Evolutionary conservation across 2,797 vertebrate genomes (phyloP).

Genomic region (Menidia menidia): DNA sequence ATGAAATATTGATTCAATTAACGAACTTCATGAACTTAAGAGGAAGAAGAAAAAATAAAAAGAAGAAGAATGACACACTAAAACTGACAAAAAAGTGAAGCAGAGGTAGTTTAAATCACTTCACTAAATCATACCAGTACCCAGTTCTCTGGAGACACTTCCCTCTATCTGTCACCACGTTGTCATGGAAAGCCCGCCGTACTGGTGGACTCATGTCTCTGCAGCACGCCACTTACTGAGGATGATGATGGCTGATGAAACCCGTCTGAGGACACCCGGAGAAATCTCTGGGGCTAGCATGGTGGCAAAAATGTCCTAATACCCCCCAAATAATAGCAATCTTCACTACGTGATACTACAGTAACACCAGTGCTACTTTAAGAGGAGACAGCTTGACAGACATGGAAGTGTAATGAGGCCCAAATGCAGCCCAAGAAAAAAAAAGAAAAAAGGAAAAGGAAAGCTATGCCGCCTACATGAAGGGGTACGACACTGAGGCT

Average conservation of each 20-base stretch:
- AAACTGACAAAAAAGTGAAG: neutral
- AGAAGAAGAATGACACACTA: neutral
- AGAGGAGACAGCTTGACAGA: conserved; percentile 5
- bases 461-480: conserved; percentile 54
- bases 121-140: neutral
- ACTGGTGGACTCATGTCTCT: conserved; percentile 1
- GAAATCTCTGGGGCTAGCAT: conserved; percentile 70
- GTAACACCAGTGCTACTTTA: conserved; percentile 14
- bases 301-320: conserved; percentile 12
- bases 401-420: conserved; percentile 19
- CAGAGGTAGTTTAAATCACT: neutral
- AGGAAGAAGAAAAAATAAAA: neutral
- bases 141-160: neutral
- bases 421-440: conserved; percentile 55
- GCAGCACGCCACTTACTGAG: conserved; percentile 70
- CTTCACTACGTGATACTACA: neutral
- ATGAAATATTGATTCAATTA: neutral
- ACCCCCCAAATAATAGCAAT: conserved; percentile 2
- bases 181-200: conserved; percentile 17
- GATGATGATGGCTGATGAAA: conserved; percentile 73
- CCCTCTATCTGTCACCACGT: conserved; percentile 5
- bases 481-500: conserved; percentile 69
- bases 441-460: conserved; percentile 71
- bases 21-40: neutral
- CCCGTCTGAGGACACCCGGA: conserved; percentile 65